A percentile compares a stretch with the other conserved stretches of the same genome.
Evolutionary conservation across 37 sponge, comb jelly and placozoan species (phyloP).

Genomic region (Corticium candelabrum): DNA sequence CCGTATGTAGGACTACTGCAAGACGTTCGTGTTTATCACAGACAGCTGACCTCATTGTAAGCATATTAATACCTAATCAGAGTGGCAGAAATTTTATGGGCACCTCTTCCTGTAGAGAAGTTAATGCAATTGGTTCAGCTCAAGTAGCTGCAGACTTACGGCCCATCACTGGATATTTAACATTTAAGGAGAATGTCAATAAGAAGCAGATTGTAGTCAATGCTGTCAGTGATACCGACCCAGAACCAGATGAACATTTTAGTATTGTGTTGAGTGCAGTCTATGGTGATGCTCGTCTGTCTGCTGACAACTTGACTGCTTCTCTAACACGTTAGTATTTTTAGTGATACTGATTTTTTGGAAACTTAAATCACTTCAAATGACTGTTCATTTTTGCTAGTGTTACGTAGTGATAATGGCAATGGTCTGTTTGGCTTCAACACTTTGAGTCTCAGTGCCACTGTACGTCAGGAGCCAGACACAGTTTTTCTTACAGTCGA

Average conservation of each 20-base stretch:
- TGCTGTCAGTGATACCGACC: background rate
- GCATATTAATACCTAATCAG: background rate
- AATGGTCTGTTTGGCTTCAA: background rate
- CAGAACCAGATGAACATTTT: background rate
- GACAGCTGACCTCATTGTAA: background rate
- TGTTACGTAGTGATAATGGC: background rate
- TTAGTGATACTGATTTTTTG: too few species aligned
- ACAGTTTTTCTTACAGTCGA: background rate
- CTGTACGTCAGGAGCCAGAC: background rate
- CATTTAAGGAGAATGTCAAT: background rate
- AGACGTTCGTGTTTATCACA: background rate
- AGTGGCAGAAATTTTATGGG: too few species aligned
- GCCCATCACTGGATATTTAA: constrained; percentile 21
- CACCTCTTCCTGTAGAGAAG: background rate
- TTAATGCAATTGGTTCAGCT: constrained; percentile 7
- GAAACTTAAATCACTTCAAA: too few species aligned
- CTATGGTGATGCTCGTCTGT: too few species aligned
- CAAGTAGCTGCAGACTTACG: constrained; percentile 3
- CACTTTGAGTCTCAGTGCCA: background rate
- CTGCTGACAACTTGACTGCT: too few species aligned
- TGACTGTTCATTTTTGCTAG: background rate
- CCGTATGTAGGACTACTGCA: background rate
- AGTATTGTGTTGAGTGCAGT: background rate
- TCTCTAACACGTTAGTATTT: too few species aligned
- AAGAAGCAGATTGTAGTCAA: background rate